Base-by-base conservation (phyloP, 2,888 invertebrate species). In the Cantharis flavilabris region DNA sequence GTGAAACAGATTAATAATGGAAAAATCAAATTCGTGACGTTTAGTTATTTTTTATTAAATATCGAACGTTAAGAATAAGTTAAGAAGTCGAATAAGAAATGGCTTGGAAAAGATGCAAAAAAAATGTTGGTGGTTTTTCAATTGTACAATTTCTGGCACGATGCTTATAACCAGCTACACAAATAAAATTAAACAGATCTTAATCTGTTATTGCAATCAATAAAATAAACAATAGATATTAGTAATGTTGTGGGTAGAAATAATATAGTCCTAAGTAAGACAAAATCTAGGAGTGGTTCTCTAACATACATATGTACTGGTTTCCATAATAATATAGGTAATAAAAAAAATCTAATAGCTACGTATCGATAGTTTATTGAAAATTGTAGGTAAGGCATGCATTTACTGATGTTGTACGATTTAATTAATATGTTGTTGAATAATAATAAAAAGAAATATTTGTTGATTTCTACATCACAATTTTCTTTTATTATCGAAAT, bases 281-380 rank as follows among this genome's bases (percentile, higher is more conserved):
- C 80, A 81, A 82, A 78, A 79, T 73, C 78, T 49, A 72, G 86
- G 86, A 85, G 85, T 86, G 86, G 86, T 83, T 83, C 83, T 77
- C 83, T 85, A 86, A 87, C 86, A 87, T 87, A 87, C 86, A 87
- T 87, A 87, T 87, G 86, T 86, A 85, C 83, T 83, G 81, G 85
- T 85, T 85, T 84, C 86, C 85, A 86, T 87, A 87, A 87, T 87
- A 86, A 87, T 86, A 86, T 85, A 86, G 86, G 86, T 72, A 75
- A 78, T 87, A 86, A 86, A 86, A 67, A 84, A 83, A 82, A 85
- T 85, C 86, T 86, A 87, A 87, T 86, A 87, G 86, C 86, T 85
- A 86, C 83, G 85, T 86, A 85, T 85, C 84, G 84, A 84, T 84
- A 79, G 83, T 84, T 85, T 86, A 83, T 81, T 67, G 65, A 82